Conservation (phyloP, 1,140 invertebrate genomes). For the Atta cephalotes region DNA sequence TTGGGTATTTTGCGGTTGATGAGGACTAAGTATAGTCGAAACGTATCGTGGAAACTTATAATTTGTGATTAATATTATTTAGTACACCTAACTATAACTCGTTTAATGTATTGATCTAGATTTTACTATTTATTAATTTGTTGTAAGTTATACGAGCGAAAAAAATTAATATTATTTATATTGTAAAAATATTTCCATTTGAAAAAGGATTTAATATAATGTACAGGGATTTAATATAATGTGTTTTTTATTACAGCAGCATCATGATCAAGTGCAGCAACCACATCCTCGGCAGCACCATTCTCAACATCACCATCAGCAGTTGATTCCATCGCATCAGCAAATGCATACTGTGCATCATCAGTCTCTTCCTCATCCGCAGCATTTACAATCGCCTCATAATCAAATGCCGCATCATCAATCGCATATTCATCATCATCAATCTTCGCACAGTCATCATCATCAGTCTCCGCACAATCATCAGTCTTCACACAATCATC, state of each 20-base stretch:
- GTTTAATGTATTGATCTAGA: too few species aligned
- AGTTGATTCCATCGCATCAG: conserved; percentile 71
- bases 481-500: conserved; percentile 67
- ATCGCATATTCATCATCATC: conserved; percentile 74
- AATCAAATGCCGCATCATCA: conserved; percentile 78
- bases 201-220: background rate
- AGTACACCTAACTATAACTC: too few species aligned
- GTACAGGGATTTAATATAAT: background rate
- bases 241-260: conserved; percentile 67
- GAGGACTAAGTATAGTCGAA: too few species aligned
- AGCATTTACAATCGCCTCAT: conserved; percentile 74
- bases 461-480: conserved; percentile 41
- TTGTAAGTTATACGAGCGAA: too few species aligned
- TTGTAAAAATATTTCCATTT: background rate
- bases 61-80: too few species aligned
- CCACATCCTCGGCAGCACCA: conserved; percentile 73
- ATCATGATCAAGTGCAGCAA: conserved; percentile 75
- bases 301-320: conserved; percentile 71
- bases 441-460: background rate
- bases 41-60: too few species aligned
- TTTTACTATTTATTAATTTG: too few species aligned
- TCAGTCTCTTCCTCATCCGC: conserved; percentile 64
- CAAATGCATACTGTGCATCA: conserved; percentile 68
- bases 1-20: too few species aligned
- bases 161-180: too few species aligned